Conservation (phyloP, 1,140 invertebrate species). For the Leptinotarsa texana region DNA sequence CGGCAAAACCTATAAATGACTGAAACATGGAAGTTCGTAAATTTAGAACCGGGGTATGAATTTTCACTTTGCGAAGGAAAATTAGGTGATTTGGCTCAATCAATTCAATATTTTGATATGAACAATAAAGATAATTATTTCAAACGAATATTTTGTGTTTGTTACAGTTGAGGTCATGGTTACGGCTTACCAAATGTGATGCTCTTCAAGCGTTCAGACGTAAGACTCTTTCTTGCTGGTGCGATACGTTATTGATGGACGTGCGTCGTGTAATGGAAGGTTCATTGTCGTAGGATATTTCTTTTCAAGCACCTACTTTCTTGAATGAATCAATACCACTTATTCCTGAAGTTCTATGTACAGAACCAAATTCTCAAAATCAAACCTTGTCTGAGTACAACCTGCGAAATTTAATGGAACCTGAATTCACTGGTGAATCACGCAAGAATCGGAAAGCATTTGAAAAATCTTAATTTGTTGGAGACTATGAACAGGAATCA, state of each 20-base stretch:
- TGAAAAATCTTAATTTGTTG: no score
- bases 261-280: not conserved
- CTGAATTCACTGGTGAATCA: no score
- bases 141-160: not conserved
- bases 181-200: not conserved
- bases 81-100: not conserved
- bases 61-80: not conserved
- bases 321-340: not conserved
- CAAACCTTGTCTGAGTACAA: no score
- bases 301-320: not conserved
- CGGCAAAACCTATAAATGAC: no score
- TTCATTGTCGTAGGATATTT: not conserved
- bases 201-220: not conserved
- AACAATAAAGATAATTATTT: not conserved
- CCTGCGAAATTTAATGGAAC: no score
- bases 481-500: no score
- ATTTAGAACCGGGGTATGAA: not conserved
- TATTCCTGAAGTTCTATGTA: not conserved
- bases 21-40: no score
- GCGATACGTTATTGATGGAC: not conserved
- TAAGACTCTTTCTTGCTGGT: not conserved
- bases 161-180: not conserved
- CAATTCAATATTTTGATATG: not conserved
- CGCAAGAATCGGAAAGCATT: no score
- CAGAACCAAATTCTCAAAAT: not conserved